Evolutionary conservation across 2,888 invertebrate species (phyloP).

Genomic region (Brachypalpus laphriformis): DNA sequence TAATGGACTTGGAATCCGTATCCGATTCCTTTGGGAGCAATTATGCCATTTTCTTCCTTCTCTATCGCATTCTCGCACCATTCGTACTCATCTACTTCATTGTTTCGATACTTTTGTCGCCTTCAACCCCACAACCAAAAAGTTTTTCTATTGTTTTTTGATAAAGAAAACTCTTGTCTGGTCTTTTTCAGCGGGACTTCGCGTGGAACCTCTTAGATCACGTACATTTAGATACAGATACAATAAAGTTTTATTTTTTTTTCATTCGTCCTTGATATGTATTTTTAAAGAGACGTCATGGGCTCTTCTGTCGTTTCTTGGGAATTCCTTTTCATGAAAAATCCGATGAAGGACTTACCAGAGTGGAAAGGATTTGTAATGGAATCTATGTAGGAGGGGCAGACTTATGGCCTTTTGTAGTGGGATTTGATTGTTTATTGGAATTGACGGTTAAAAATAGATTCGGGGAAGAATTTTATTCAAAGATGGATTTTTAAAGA

Average conservation of each 20-base stretch:
- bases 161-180: constrained; percentile 1
- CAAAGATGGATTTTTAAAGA: background rate
- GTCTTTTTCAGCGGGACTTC: constrained; percentile 24
- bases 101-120: constrained; percentile 17
- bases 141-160: constrained; percentile 23
- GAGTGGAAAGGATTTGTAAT: background rate
- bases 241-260: background rate
- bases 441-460: background rate
- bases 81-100: background rate
- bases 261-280: background rate
- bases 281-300: background rate
- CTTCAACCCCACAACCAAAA: constrained; percentile 1
- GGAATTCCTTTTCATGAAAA: background rate
- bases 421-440: background rate
- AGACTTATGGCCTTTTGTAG: background rate
- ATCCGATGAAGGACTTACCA: background rate
- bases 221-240: background rate
- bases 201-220: background rate
- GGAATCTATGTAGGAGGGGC: background rate
- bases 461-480: background rate
- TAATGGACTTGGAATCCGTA: constrained; percentile 21
- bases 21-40: constrained; percentile 39
- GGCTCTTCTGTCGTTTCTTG: background rate
- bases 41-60: constrained; percentile 26
- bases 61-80: background rate